phyloP scores from a whole-genome alignment of 2,888 invertebrate species.

The Cheilosia scutellata region DNA sequence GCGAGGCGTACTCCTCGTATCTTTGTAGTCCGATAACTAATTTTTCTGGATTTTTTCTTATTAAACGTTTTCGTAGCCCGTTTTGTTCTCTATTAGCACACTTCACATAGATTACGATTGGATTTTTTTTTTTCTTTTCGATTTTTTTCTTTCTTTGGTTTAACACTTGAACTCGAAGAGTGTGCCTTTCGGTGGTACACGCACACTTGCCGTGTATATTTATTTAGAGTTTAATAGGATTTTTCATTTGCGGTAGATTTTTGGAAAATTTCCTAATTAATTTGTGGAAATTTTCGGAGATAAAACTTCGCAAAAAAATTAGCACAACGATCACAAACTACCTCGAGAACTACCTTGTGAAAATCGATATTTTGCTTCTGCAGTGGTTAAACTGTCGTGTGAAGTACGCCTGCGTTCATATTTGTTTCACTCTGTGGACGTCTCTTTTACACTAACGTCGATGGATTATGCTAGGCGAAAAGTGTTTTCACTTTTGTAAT shows the following conservation, averaged over 20 bases:
- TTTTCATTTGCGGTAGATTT: slow-evolving; percentile 62
- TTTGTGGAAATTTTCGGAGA: slow-evolving; percentile 49
- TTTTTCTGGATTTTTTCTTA: not conserved
- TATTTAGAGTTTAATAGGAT: slow-evolving; percentile 41
- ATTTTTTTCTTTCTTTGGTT: slow-evolving; percentile 21
- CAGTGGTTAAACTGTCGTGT: slow-evolving; percentile 69
- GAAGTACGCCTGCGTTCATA: slow-evolving; percentile 71
- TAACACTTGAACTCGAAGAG: slow-evolving; percentile 64
- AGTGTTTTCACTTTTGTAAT: slow-evolving; percentile 56
- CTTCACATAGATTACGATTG: slow-evolving; percentile 61
- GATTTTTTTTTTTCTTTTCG: slow-evolving; percentile 29
- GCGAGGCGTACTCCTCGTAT: slow-evolving; percentile 61
- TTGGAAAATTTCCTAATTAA: slow-evolving; percentile 22
- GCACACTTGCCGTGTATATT: slow-evolving; percentile 47
- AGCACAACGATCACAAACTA: slow-evolving; percentile 75
- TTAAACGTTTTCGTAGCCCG: slow-evolving; percentile 45
- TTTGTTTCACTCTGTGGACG: slow-evolving; percentile 36
- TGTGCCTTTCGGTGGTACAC: slow-evolving; percentile 58
- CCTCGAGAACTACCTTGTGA: slow-evolving; percentile 75
- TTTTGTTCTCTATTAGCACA: slow-evolving; percentile 59
- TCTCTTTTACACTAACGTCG: slow-evolving; percentile 54
- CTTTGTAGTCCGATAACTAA: slow-evolving; percentile 36
- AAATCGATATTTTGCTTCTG: slow-evolving; percentile 76
- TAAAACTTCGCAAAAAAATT: slow-evolving; percentile 65
- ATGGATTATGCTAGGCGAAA: slow-evolving; percentile 24